phyloP scores from a whole-genome alignment of 2,113 vertebrate genomes.

The Syngnathus typhle region DNA sequence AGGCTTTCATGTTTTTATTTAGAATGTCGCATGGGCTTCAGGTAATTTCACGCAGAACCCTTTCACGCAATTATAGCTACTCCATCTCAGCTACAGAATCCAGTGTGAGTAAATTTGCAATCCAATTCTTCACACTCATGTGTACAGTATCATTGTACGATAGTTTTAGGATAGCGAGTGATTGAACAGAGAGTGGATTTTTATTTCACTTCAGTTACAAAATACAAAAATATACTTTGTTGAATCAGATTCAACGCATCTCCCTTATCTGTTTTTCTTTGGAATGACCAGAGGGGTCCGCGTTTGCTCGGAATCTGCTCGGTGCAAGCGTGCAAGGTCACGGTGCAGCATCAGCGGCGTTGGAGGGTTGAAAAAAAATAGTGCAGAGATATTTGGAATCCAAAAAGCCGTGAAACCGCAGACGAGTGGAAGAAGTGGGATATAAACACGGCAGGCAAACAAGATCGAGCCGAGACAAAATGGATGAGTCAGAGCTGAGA shows the following conservation, averaged over 20 bases:
- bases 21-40: not conserved
- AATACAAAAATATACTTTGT: not conserved
- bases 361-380: not conserved
- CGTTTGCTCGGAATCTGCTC: conserved; percentile 22
- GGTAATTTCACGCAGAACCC: not conserved
- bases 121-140: too few species aligned
- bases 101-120: too few species aligned
- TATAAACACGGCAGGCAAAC: not conserved
- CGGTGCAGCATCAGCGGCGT: conserved; percentile 12
- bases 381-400: conserved; percentile 15
- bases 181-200: not conserved
- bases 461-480: conserved; percentile 9
- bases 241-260: not conserved
- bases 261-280: not conserved
- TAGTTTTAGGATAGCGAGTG: not conserved
- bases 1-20: not conserved
- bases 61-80: not conserved
- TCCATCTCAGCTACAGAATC: not conserved
- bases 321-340: conserved; percentile 32
- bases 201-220: not conserved
- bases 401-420: conserved; percentile 18
- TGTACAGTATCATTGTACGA: not conserved
- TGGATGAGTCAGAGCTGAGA: conserved; percentile 16
- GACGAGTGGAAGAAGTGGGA: conserved; percentile 13
- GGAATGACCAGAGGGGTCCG: not conserved